A percentile compares a stretch with the other conserved stretches of the same genome.
phyloP scores from a whole-genome alignment of 2,113 vertebrate species.

The Peromyscus californicus region DNA sequence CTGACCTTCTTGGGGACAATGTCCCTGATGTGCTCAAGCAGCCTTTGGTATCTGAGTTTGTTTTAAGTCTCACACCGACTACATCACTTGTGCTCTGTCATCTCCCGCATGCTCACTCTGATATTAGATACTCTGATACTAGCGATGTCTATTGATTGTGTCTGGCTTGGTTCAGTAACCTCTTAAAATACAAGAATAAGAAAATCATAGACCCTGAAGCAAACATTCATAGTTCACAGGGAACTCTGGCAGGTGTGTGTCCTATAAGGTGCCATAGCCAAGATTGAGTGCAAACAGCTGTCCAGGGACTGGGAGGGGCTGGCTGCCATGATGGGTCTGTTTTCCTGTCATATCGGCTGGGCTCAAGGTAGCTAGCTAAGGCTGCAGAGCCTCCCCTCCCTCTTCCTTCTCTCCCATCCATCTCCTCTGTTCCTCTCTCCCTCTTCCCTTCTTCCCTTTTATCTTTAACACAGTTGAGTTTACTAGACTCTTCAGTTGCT shows the following conservation, averaged over 20 bases:
- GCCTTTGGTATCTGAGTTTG: neutral
- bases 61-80: neutral
- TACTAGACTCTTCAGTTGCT: neutral
- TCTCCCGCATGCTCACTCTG: neutral
- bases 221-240: neutral
- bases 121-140: no score
- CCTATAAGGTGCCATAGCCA: fast-evolving
- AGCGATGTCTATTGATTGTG: neutral
- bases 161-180: neutral
- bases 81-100: neutral
- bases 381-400: no score
- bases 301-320: fast-evolving
- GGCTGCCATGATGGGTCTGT: fast-evolving
- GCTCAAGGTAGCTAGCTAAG: neutral
- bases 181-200: neutral
- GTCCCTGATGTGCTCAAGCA: neutral
- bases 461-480: neutral
- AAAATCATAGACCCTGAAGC: neutral
- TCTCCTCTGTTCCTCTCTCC: fast-evolving
- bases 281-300: fast-evolving
- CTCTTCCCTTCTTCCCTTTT: neutral
- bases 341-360: fast-evolving
- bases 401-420: fast-evolving
- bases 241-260: fast-evolving
- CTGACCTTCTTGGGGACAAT: neutral